Base-by-base conservation (phyloP, 2,113 vertebrate species). In the Rhineura floridana region DNA sequence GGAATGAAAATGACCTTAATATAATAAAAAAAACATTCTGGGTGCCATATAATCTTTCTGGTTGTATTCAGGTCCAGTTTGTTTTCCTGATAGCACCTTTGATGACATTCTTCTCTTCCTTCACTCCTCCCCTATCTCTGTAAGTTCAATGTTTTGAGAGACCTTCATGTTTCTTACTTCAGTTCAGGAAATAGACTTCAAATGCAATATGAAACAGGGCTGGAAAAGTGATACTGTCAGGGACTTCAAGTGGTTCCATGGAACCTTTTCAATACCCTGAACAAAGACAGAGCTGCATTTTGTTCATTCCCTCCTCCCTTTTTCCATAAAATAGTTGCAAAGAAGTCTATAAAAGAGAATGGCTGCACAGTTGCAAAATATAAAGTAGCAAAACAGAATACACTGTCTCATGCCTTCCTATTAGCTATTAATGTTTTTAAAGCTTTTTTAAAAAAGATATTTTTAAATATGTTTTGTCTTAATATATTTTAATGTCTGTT, bases 191-290 rank as follows among this genome's bases (percentile, higher is more conserved):
- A 87, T 12, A 75, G 3, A 33, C 65, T n/a, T 33, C 19, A 84
- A 87, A 36, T 39, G 15, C n/a, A 79, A 70, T 73, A 0, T 42
- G 7, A 59, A 11, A 59, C 15, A 2, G 42, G 62, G 73, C 2
- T 25, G 67, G 42, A 82, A 91, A 87, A 85, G 46, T 30, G 52
- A 1, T 21, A 1, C 80, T 59, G 86, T 89, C 42, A 65, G 70
- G 17, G 52, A 55, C 85, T 87, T 85, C 25, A 85, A 55, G 33
- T 81, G 83, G 67, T 62, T 91, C 67, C 78, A 84, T n/a, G 69
- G n/a, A 0, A 0, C 88, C 78, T 87, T 91, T 93, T 91, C 75
- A 72, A 6, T 39, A 10, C 25, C 28, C 33, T 76, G 78, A 78
- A 91, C 79, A 91, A 91, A 88, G 23, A 48, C 21, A 90, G 17